A percentile compares a stretch with the other conserved stretches of the same genome.
Conservation (phyloP, 2,797 vertebrate genomes). For the Yasuhikotakia modesta region DNA sequence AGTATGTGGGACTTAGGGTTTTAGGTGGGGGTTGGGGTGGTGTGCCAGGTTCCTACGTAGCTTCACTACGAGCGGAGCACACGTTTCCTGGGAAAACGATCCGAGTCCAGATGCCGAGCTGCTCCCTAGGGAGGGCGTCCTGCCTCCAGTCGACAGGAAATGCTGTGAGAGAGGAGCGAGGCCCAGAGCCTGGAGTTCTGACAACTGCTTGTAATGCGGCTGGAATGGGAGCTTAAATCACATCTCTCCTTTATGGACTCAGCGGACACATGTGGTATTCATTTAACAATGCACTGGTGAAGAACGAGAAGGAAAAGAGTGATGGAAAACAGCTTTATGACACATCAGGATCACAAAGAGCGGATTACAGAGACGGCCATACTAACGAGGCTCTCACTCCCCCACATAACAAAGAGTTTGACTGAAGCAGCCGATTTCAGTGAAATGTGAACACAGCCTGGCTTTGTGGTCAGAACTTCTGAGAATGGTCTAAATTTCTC, state of each 20-base stretch:
- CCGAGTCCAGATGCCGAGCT: conserved; percentile 84
- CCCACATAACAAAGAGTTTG: conserved; percentile 58
- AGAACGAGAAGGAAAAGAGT: conserved; percentile 63
- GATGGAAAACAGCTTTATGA: conserved; percentile 76
- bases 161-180: conserved; percentile 73
- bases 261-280: conserved; percentile 75
- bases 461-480: conserved; percentile 52
- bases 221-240: conserved; percentile 71
- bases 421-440: conserved; percentile 42
- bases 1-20: conserved; percentile 9
- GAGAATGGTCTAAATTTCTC: conserved; percentile 62
- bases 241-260: conserved; percentile 69
- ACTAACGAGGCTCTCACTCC: conserved; percentile 58
- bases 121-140: conserved; percentile 81
- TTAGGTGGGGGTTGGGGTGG: conserved; percentile 64
- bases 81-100: conserved; percentile 92
- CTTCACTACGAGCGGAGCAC: conserved; percentile 76
- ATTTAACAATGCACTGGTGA: conserved; percentile 77
- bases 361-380: conserved; percentile 71
- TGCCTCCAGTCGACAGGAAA: conserved; percentile 78
- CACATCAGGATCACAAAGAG: conserved; percentile 75
- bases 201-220: conserved; percentile 71
- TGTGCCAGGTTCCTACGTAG: conserved; percentile 73
- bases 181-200: conserved; percentile 69
- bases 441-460: conserved; percentile 48